phyloP scores from a whole-genome alignment of 2,113 vertebrate species.

The Paedocypris sp. region DNA sequence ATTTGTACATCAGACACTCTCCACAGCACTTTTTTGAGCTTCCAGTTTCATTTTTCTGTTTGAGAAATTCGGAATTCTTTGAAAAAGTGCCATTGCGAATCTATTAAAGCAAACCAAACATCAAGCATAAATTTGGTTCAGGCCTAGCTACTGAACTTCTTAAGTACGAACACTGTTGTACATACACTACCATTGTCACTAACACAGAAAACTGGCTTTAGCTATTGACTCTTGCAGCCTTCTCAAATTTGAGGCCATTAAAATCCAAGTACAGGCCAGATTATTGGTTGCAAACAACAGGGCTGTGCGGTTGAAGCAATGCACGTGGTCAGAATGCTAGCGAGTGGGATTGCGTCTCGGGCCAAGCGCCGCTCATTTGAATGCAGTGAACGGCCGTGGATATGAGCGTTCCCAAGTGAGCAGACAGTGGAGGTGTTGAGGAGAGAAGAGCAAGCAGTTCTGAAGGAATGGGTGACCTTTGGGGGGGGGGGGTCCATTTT shows the following conservation, averaged over 20 bases:
- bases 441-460: conserved; percentile 1
- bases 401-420: conserved; percentile 1
- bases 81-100: too few species aligned
- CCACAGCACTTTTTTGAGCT: too few species aligned
- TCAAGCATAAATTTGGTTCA: too few species aligned
- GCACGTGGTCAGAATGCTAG: neutral
- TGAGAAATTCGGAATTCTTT: too few species aligned
- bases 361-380: neutral
- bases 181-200: neutral
- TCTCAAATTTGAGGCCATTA: neutral
- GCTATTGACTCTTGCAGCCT: neutral
- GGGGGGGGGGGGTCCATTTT: neutral
- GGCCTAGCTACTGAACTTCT: too few species aligned
- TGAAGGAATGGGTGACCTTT: conserved; percentile 24
- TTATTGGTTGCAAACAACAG: neutral
- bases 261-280: neutral
- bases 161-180: too few species aligned
- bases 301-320: neutral
- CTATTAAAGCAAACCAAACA: too few species aligned
- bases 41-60: too few species aligned
- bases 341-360: neutral
- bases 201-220: neutral
- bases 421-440: neutral
- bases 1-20: too few species aligned
- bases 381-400: neutral